Evolutionary conservation across 2,888 invertebrate genomes (phyloP), one percentile per base, ranked within the genome.

Genomic region (Dynastes tityus): DNA sequence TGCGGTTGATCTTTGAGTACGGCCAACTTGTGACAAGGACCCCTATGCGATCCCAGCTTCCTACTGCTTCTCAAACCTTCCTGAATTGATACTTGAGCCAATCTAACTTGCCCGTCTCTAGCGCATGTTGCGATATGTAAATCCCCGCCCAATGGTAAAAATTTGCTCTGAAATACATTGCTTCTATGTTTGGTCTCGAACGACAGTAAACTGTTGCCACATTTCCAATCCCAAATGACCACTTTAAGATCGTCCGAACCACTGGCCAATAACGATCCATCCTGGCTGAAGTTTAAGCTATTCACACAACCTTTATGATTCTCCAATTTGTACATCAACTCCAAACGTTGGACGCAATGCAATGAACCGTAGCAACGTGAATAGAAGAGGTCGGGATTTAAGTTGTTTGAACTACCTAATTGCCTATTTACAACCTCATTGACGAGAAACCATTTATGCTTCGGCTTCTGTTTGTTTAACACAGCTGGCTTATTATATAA

Each of bases 91-190:
- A 93, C 90, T 82, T 92, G 91, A 2, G 93, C 88, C 53, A 93
- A 89, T 0, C 79, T 91, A 88, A 97, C 95, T 89, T 96, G 95
- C 6, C 97, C 97, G 89, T 98, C 98, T 77, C 97, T 91, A 1
- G 96, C 96, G 87, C 96, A 95, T 0, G 97, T 95, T 51, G 96
- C 95, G 58, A 98, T 94, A 86, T 96, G 95, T 79, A 95, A 90
- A 89, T 96, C 96, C 49, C 92, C 92, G 55, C 92, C 92, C 61
- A 94, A 90, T 75, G 96, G 94, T 82, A 98, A 90, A 90, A 98
- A 98, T 89, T 97, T 98, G 84, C 93, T 93, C 87, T 97, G 97
- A 88, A 98, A 98, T 76, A 98, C 95, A 87, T 98, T 98, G 53
- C 94, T 93, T 81, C 92, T 91, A 89, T 98, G 98, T 1, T 96